phyloP scores from a whole-genome alignment of 2,797 vertebrate genomes.

The Argya squamiceps region DNA sequence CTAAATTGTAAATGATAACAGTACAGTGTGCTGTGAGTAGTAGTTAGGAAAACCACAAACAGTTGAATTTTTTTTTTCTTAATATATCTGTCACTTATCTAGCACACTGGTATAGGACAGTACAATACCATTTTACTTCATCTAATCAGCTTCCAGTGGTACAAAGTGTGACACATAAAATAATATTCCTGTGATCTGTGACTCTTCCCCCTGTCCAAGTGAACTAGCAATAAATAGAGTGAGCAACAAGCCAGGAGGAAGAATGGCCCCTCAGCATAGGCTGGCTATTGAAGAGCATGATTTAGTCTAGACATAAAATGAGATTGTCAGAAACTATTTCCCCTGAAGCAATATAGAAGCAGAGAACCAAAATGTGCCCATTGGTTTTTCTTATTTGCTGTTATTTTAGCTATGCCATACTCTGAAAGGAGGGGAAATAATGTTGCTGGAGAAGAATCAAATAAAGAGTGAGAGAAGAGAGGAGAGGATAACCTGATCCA shows the following conservation, averaged over 20 bases:
- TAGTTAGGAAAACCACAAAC: neutral
- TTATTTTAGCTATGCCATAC: neutral
- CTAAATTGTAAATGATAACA: neutral
- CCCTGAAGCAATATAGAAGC: neutral
- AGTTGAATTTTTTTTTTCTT: neutral
- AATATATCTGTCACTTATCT: neutral
- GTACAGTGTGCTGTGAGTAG: neutral
- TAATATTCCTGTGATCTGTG: neutral
- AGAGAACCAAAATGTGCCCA: neutral
- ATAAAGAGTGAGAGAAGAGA: neutral
- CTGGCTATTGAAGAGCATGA: neutral
- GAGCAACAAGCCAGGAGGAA: neutral
- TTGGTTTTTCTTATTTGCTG: neutral
- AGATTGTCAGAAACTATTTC: neutral
- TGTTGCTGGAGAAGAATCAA: neutral
- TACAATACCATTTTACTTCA: neutral
- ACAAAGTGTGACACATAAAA: neutral
- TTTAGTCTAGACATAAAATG: neutral
- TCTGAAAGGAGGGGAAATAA: neutral
- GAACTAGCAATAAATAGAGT: neutral
- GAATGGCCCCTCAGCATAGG: neutral
- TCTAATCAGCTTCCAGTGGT: neutral
- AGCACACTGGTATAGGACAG: neutral
- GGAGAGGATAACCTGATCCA: neutral
- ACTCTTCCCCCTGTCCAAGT: neutral